Percentiles rank a stretch among this genome's conserved stretches.
Conservation (phyloP, 2,113 vertebrate species). For the Chloebia gouldiae region DNA sequence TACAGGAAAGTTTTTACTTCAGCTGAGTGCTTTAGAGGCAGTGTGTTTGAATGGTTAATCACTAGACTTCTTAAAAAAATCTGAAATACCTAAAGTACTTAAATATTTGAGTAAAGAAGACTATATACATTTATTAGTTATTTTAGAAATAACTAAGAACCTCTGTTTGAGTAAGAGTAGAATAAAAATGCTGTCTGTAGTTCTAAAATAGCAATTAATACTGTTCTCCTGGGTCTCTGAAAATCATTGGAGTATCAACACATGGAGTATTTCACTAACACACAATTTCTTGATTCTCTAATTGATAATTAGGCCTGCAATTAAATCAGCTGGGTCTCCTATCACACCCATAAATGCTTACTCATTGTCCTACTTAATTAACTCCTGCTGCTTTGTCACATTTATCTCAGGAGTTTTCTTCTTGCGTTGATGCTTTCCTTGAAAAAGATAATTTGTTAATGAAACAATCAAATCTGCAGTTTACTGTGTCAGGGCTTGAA, state of each 20-base stretch:
- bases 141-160: neutral
- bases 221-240: neutral
- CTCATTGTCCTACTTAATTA: constrained; percentile 52
- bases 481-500: neutral
- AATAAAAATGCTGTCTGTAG: neutral
- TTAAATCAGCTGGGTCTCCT: constrained; percentile 25
- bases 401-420: constrained; percentile 4
- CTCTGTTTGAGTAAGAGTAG: neutral
- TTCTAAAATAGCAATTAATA: constrained; percentile 5
- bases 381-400: constrained; percentile 7
- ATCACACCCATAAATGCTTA: constrained; percentile 9
- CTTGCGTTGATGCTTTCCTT: neutral
- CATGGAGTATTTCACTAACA: neutral
- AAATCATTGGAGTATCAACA: neutral
- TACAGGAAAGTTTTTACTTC: neutral
- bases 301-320: constrained; percentile 18
- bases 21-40: neutral
- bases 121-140: neutral
- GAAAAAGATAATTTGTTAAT: neutral
- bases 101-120: neutral
- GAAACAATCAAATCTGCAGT: neutral
- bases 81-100: neutral
- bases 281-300: neutral
- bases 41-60: neutral
- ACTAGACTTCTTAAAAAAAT: neutral